Percentiles rank a stretch among this genome's conserved stretches.
These are phyloP conservation scores for Spea hammondii DNA, from an alignment of 2,797 vertebrate species.

Conservation along the genomic window DNA sequence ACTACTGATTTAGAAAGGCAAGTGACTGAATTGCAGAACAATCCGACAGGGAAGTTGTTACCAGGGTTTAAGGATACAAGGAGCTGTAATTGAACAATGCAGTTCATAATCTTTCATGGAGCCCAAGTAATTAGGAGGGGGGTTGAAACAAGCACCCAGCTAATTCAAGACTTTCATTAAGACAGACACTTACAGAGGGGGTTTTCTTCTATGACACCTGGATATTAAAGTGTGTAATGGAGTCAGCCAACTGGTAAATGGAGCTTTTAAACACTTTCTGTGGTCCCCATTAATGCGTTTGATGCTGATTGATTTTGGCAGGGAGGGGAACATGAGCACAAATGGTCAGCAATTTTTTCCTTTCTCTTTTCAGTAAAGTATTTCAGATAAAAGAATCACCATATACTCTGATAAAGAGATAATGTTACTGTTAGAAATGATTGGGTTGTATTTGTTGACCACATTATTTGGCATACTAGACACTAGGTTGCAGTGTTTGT, in stretches of 20 bases:
- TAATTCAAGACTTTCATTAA: constrained; percentile 52
- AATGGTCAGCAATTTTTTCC: constrained; percentile 77
- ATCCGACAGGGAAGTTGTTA: constrained; percentile 36
- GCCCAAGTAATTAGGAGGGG: constrained; percentile 15
- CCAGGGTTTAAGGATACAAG: constrained; percentile 18
- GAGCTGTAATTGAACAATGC: constrained; percentile 45
- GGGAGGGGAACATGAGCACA: constrained; percentile 67
- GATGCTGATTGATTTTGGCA: constrained; percentile 90
- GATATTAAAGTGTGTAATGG: constrained; percentile 96
- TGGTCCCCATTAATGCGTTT: constrained; percentile 90
- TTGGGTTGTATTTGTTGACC: too few relatives aligned
- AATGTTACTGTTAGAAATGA: too few relatives aligned
- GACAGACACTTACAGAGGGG: constrained; percentile 64
- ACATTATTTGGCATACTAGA: too few relatives aligned
- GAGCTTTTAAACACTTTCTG: constrained; percentile 98
- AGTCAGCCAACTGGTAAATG: constrained; percentile 99
- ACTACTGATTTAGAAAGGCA: not conserved
- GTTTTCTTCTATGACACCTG: constrained; percentile 87
- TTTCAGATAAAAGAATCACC: constrained; percentile 18
- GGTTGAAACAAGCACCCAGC: constrained; percentile 45
- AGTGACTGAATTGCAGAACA: constrained; percentile 1
- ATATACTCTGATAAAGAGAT: not conserved
- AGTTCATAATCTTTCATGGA: constrained; percentile 36
- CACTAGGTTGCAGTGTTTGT: too few relatives aligned
- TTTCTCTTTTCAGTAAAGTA: constrained; percentile 15